Evolutionary conservation across 2,888 invertebrate genomes (phyloP), one percentile per base, ranked within the genome.

Genomic region (Oasisia sp.): DNA sequence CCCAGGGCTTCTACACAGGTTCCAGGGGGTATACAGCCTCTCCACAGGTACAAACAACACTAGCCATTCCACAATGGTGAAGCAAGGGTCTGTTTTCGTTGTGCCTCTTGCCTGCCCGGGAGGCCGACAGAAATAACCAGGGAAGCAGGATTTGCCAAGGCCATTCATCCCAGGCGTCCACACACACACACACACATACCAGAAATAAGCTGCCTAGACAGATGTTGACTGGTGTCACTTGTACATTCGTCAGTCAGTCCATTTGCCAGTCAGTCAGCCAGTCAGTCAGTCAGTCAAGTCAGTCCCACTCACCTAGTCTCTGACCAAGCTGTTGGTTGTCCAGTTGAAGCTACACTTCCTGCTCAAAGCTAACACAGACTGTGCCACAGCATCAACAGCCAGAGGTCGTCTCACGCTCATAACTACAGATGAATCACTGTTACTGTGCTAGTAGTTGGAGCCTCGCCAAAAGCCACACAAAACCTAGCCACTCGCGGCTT

Each of bases 381-480:
- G 27, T 74, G 74, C 74, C 74, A 74, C 74, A 74, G 19, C 74
- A 74, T 74, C 74, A 74, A 74, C 74, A 74, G 74, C 74, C n/a
- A 74, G 50, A 50, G 74, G 74, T n/a, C 74, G 74, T 74, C 74
- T 74, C 74, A 74, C 74, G 19, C 74, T 74, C 74, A 74, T 27
- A 74, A 74, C 27, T 74, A 74, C 74, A 74, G n/a, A 74, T 74
- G 74, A 74, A 74, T 74, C 74, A 74, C 74, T 74, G 74, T 74
- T 38, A 38, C 38, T 38, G 38, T 38, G 38, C 4, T 56, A 56
- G 56, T 56, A 56, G 56, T 74, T 74, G 74, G 74, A 74, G 27
- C 74, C n/a, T 19, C 27, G 74, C 74, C 74, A 74, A 74, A 74
- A 74, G 74, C 74, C 74, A 74, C 74, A 74, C 74, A 74, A 74